Conservation (phyloP, 2,113 vertebrate genomes). For the Cervus canadensis region DNA sequence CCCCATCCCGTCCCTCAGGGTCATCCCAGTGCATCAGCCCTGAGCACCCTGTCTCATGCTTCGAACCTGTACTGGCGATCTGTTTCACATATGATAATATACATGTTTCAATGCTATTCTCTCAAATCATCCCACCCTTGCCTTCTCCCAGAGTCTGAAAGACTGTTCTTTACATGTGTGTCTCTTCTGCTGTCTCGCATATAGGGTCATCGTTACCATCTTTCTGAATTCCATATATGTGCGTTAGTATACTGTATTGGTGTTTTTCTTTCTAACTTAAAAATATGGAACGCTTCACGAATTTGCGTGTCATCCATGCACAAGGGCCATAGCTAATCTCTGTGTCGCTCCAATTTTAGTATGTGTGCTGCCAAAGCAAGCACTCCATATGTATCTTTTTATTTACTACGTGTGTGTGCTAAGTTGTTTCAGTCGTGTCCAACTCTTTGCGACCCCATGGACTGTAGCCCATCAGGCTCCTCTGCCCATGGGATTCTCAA, state of each 20-base stretch:
- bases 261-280: neutral
- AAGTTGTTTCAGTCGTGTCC: neutral
- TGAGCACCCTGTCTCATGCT: neutral
- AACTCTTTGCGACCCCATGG: neutral
- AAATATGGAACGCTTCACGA: neutral
- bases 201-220: neutral
- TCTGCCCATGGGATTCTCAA: neutral
- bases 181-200: neutral
- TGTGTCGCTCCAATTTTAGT: neutral
- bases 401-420: accelerated
- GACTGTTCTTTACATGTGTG: neutral
- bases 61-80: neutral
- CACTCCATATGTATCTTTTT: neutral
- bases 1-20: neutral
- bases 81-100: neutral
- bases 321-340: neutral
- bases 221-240: neutral
- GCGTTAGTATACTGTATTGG: neutral
- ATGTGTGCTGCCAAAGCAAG: neutral
- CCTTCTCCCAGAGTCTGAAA: neutral
- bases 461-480: neutral
- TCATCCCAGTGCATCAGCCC: neutral
- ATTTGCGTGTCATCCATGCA: accelerated
- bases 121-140: neutral
- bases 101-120: neutral